These are phyloP conservation scores for Pseudotriccus pelzelni DNA, from an alignment of 2,797 vertebrate species.

Conservation along the genomic window DNA sequence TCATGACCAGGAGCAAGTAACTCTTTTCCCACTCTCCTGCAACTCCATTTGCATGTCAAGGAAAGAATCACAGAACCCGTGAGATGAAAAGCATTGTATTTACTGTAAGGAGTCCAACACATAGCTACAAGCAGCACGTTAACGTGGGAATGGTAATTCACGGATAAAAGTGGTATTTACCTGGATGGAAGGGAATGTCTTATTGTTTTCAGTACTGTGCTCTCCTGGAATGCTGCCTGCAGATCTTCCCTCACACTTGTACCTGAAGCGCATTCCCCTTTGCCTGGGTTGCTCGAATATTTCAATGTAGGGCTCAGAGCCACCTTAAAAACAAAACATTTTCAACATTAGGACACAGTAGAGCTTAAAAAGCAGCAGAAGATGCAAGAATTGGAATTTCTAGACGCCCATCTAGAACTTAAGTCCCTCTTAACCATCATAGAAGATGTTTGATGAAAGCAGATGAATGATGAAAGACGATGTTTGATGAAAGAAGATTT, in stretches of 20 bases:
- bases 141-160: not conserved
- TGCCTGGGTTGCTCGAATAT: constrained; percentile 96
- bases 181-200: constrained; percentile 95
- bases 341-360: not conserved
- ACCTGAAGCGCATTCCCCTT: constrained; percentile 97
- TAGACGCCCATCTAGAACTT: not conserved
- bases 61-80: not conserved
- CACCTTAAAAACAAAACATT: constrained; percentile 76
- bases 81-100: not conserved
- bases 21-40: not conserved
- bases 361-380: not conserved
- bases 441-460: not conserved
- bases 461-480: too few relatives aligned
- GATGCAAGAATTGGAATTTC: not conserved
- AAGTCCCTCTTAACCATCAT: not conserved
- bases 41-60: not conserved
- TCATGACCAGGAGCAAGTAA: not conserved
- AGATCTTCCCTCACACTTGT: constrained; percentile 96
- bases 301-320: constrained; percentile 83
- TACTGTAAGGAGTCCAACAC: not conserved
- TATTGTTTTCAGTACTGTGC: constrained; percentile 92
- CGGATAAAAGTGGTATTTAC: constrained; percentile 63
- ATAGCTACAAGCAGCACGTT: not conserved
- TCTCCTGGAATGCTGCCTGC: constrained; percentile 97
- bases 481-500: not conserved